Conservation (phyloP, 2,797 vertebrate genomes). For the Spea hammondii region DNA sequence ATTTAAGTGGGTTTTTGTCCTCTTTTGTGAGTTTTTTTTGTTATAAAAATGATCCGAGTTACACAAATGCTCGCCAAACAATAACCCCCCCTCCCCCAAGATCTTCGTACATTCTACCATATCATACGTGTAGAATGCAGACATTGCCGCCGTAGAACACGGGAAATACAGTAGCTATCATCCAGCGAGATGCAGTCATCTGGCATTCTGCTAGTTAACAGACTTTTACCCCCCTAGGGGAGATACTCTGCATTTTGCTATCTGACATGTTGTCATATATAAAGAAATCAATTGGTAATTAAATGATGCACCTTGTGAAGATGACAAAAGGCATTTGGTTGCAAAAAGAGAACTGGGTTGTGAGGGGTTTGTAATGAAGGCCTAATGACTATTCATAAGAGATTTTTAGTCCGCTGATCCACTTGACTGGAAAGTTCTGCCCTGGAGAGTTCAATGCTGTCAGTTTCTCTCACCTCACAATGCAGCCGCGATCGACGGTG, state of each 20-base stretch:
- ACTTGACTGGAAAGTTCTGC: conserved; percentile 99
- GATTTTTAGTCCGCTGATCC: conserved; percentile 95
- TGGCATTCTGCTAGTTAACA: conserved; percentile 82
- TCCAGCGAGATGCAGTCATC: conserved; percentile 67
- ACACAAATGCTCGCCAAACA: too few relatives aligned
- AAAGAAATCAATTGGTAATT: conserved; percentile 99
- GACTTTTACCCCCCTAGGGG: conserved; percentile 79
- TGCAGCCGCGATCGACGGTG: conserved; percentile 87
- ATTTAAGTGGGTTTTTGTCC: too few relatives aligned
- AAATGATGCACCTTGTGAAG: conserved; percentile 99
- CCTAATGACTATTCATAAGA: conserved; percentile 99
- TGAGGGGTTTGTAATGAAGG: conserved; percentile 96
- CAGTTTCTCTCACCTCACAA: conserved; percentile 99
- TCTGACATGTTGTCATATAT: conserved; percentile 98
- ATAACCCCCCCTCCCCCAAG: too few relatives aligned
- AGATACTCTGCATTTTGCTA: conserved; percentile 88
- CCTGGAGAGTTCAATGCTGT: conserved; percentile 95
- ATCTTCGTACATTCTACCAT: too few relatives aligned
- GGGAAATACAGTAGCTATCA: conserved; percentile 54
- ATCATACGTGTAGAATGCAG: too few relatives aligned
- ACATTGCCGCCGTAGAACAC: too few relatives aligned
- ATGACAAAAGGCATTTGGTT: conserved; percentile 98
- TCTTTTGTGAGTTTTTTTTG: too few relatives aligned
- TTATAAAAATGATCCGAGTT: too few relatives aligned
- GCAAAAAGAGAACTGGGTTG: conserved; percentile 87